These are phyloP conservation scores for Amblyraja radiata DNA, from an alignment of 2,797 vertebrate genomes.

Conservation along the genomic window DNA sequence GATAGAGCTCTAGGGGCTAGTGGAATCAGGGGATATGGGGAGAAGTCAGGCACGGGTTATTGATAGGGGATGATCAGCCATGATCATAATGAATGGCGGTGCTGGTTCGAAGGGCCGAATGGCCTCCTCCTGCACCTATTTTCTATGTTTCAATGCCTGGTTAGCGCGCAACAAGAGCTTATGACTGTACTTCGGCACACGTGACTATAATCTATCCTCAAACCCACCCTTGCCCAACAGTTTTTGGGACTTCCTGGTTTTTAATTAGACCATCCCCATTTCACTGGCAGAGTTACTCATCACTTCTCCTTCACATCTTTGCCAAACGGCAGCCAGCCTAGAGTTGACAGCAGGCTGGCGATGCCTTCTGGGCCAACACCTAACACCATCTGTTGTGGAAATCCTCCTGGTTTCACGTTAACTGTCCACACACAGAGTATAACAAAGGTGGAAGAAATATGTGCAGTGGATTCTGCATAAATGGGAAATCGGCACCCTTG, in stretches of 20 bases:
- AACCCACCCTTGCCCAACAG: not conserved
- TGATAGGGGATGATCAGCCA: too few relatives aligned
- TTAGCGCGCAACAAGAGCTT: too few relatives aligned
- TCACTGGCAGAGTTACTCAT: not conserved
- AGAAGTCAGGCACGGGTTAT: too few relatives aligned
- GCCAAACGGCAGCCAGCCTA: not conserved
- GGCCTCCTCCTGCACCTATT: too few relatives aligned
- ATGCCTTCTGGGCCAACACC: not conserved
- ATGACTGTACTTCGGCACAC: too few relatives aligned
- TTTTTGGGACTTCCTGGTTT: not conserved
- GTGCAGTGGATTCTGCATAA: not conserved
- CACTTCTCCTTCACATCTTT: not conserved
- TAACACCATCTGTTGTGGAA: not conserved
- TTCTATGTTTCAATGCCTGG: not conserved
- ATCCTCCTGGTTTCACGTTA: not conserved
- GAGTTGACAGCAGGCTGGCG: not conserved
- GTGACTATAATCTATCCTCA: too few relatives aligned
- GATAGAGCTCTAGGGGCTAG: too few relatives aligned
- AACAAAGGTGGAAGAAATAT: not conserved
- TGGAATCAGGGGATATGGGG: too few relatives aligned
- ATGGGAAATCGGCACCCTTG: not conserved
- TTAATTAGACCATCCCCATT: not conserved
- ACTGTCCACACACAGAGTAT: not conserved
- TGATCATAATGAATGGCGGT: too few relatives aligned
- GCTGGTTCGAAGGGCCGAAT: too few relatives aligned